Conservation (phyloP, 1,140 invertebrate genomes). For the Drosophila neocordata region DNA sequence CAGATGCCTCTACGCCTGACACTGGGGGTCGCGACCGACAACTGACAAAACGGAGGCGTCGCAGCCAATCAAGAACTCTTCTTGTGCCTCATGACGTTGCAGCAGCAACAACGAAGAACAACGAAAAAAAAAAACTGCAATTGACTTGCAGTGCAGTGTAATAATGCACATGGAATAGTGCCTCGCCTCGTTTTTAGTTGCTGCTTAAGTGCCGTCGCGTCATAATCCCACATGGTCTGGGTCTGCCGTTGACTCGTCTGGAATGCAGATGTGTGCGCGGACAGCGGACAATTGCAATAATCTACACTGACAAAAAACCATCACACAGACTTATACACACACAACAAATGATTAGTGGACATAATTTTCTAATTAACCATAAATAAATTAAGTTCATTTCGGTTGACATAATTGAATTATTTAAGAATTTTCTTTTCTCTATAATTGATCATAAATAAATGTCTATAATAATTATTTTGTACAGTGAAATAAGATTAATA, state of each 20-base stretch:
- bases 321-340: too few relatives aligned
- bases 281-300: slow-evolving; percentile 43
- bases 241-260: slow-evolving; percentile 69
- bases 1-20: background rate
- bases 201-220: slow-evolving; percentile 64
- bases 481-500: too few relatives aligned
- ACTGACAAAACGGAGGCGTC: slow-evolving; percentile 55
- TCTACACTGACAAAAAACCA: background rate
- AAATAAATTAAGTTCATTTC: too few relatives aligned
- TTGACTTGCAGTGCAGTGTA: slow-evolving; percentile 42
- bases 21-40: slow-evolving; percentile 66
- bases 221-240: slow-evolving; percentile 77
- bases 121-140: slow-evolving; percentile 37
- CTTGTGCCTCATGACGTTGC: slow-evolving; percentile 28
- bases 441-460: too few relatives aligned
- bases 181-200: slow-evolving; percentile 22
- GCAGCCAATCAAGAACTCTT: slow-evolving; percentile 59
- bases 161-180: background rate
- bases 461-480: too few relatives aligned
- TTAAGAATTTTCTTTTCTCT: too few relatives aligned
- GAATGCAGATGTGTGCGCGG: slow-evolving; percentile 69
- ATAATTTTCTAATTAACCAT: too few relatives aligned
- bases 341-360: too few relatives aligned
- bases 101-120: slow-evolving; percentile 18
- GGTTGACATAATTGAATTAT: too few relatives aligned